phyloP scores from a whole-genome alignment of 2,888 invertebrate genomes.

The Tetramorium bicarinatum region DNA sequence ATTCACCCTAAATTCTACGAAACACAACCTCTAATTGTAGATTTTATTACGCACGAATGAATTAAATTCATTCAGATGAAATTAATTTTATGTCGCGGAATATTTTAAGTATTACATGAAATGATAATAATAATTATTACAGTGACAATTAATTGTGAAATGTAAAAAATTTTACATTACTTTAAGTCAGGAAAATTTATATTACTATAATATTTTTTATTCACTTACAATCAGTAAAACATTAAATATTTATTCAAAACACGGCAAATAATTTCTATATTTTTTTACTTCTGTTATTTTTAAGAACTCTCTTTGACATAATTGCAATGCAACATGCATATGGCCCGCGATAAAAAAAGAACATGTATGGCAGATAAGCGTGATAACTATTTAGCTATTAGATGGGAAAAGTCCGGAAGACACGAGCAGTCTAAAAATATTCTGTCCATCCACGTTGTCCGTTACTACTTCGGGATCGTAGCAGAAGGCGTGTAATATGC shows the following conservation, averaged over 20 bases:
- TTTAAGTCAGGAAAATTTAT: too few species aligned
- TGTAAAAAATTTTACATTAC: too few species aligned
- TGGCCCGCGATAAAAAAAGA: slow-evolving; percentile 67
- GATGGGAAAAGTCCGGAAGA: slow-evolving; percentile 67
- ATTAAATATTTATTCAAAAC: background rate
- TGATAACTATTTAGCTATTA: slow-evolving; percentile 66
- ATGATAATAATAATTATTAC: background rate
- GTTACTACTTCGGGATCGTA: slow-evolving; percentile 52
- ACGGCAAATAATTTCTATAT: background rate
- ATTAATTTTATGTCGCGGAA: background rate
- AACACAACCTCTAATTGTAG: slow-evolving; percentile 6
- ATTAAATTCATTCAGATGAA: slow-evolving; percentile 1
- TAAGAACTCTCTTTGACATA: background rate
- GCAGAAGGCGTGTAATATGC: background rate
- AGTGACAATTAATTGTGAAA: too few species aligned
- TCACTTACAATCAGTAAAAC: background rate
- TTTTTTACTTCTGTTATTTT: background rate
- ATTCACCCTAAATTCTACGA: slow-evolving; percentile 61
- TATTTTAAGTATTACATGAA: background rate
- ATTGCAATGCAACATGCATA: slow-evolving; percentile 58
- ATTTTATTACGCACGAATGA: background rate
- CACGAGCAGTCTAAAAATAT: slow-evolving; percentile 74
- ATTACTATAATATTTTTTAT: background rate
- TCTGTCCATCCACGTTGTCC: slow-evolving; percentile 49
- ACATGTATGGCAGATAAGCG: slow-evolving; percentile 68